Conservation (phyloP, 2,888 invertebrate genomes). For the Seladonia tumulorum region DNA sequence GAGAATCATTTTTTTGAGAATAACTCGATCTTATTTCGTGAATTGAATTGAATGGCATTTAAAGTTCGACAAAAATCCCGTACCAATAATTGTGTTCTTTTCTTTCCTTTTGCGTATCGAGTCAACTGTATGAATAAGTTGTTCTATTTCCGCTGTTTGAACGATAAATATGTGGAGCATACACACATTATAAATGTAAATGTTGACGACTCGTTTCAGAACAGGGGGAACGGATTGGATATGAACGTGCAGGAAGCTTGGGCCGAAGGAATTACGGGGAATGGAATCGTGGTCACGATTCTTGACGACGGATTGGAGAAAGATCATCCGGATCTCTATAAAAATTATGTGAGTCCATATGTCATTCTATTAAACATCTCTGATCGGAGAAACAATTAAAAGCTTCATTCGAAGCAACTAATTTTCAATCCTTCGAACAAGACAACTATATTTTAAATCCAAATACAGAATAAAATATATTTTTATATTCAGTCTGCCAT, state of each 20-base stretch:
- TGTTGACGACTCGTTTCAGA: slow-evolving; percentile 85
- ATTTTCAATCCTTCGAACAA: background rate
- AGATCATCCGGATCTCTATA: slow-evolving; percentile 95
- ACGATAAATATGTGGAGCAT: background rate
- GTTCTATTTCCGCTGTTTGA: background rate
- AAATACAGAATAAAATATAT: background rate
- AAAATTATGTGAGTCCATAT: slow-evolving; percentile 94
- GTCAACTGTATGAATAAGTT: background rate
- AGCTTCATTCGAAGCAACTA: background rate
- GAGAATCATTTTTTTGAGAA: background rate
- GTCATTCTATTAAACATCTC: background rate
- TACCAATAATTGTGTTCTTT: background rate
- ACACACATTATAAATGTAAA: background rate
- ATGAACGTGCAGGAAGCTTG: slow-evolving; percentile 99
- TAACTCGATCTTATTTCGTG: background rate
- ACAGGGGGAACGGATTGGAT: slow-evolving; percentile 95
- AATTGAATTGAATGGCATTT: background rate
- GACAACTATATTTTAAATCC: background rate
- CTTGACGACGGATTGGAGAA: slow-evolving; percentile 98
- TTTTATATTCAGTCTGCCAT: background rate
- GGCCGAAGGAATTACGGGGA: slow-evolving; percentile 96
- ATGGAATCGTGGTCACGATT: slow-evolving; percentile 97
- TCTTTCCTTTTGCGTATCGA: background rate
- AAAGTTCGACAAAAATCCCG: background rate
- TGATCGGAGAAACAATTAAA: background rate